phyloP scores from a whole-genome alignment of 2,113 vertebrate genomes.

The Eulemur macaco region DNA sequence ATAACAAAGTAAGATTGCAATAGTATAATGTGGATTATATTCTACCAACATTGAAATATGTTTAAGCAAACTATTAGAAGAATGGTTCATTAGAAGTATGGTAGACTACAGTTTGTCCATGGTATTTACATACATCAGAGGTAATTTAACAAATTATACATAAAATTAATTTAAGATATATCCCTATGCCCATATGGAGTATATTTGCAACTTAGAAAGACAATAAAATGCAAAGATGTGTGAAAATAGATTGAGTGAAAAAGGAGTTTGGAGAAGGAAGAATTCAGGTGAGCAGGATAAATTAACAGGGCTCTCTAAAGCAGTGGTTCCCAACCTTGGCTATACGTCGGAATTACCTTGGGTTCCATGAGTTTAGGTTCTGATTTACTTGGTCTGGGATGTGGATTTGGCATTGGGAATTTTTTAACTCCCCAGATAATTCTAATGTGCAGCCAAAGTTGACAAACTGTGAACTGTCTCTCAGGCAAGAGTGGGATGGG shows the following conservation, averaged over 20 bases:
- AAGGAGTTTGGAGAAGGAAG: background rate
- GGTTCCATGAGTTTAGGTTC: background rate
- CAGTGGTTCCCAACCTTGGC: background rate
- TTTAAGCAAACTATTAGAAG: background rate
- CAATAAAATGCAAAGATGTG: background rate
- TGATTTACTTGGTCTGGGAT: background rate
- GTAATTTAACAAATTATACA: background rate
- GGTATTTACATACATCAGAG: background rate
- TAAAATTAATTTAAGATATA: background rate
- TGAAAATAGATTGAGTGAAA: background rate
- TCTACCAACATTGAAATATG: background rate
- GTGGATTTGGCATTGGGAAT: background rate
- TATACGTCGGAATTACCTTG: background rate
- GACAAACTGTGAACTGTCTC: background rate
- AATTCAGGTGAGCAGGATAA: background rate
- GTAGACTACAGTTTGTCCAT: background rate
- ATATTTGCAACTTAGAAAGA: constrained; percentile 30
- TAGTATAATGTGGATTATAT: background rate
- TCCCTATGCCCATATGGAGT: background rate
- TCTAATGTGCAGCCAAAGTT: background rate
- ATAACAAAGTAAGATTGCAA: background rate
- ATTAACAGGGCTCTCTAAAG: background rate
- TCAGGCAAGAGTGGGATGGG: background rate
- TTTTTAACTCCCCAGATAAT: background rate
- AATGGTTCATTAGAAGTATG: background rate